Percentiles rank a stretch among this genome's conserved stretches.
phyloP scores from a whole-genome alignment of 2,113 vertebrate genomes.

The Nothocercus nigrocapillus region DNA sequence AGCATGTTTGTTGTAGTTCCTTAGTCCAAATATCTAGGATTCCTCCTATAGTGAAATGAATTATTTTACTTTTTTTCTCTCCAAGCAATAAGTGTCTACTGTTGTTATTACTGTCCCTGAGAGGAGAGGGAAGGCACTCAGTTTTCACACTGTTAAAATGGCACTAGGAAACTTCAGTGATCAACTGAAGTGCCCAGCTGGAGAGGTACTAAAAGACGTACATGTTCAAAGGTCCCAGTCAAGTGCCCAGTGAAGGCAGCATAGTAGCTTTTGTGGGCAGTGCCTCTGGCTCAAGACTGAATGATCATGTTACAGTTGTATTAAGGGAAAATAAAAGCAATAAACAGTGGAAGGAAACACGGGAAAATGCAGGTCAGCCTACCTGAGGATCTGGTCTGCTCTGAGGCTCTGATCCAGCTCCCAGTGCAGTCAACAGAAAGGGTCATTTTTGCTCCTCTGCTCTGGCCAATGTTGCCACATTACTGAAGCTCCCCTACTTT shows the following conservation, averaged over 20 bases:
- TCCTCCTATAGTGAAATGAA: not conserved
- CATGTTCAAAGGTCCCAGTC: not conserved
- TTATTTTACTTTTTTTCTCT: not conserved
- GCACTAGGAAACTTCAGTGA: not conserved
- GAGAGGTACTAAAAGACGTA: not conserved
- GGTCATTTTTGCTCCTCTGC: not conserved
- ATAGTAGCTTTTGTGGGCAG: not conserved
- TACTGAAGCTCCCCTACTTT: not conserved
- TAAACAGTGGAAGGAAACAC: not conserved
- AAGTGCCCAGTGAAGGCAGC: not conserved
- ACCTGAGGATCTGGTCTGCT: not conserved
- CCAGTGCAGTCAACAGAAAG: conserved; percentile 8
- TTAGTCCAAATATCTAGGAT: not conserved
- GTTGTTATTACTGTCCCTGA: not conserved
- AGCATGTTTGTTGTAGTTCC: not conserved
- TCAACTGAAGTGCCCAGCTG: not conserved
- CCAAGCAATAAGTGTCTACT: not conserved
- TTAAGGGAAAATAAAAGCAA: not conserved
- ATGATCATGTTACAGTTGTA: not conserved
- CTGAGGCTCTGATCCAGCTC: not conserved
- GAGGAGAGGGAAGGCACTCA: not conserved
- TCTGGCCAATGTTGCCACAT: conserved; percentile 17
- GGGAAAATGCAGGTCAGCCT: not conserved
- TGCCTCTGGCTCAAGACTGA: not conserved
- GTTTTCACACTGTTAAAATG: not conserved